Evolutionary conservation across 2,113 vertebrate species (phyloP), one percentile per base, ranked within the genome.

Genomic region (Opisthocomus hoazin): DNA sequence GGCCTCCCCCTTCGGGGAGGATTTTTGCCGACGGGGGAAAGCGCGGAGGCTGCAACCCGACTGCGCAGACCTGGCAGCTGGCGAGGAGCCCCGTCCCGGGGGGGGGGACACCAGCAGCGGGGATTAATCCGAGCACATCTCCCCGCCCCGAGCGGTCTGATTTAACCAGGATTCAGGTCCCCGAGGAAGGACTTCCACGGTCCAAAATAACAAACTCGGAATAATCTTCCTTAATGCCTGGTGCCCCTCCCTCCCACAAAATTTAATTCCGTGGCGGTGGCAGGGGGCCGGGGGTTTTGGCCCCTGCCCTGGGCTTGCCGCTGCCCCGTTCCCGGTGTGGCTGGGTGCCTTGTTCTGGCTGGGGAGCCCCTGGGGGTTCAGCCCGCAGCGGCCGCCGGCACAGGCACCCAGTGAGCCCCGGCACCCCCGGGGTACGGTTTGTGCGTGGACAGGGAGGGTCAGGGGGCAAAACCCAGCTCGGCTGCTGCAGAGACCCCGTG

Each of bases 151-250:
- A 96, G 76, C 56, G 77, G 36, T 89, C 83, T 63, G 24, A 94
- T 96, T 94, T 87, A 61, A 65, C 77, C 78, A n/a, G 91, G 77
- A 87, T 93, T 93, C 81, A 80, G 89, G 68, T 94, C 82, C 84
- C 92, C 2, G 32, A 89, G 93, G 95, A 95, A 76, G 82, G 78
- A 65, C 87, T 93, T 93, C 78, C 20, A 4, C 10, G 3, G 34
- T 76, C 90, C 65, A 56, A 39, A 95, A 96, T 93, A 93, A 90
- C 93, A 71, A 84, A 87, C 79, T 93, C 15, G 0, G 69, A 90
- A 84, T 97, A 94, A 93, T 97, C 96, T 95, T 70, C 87, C 64
- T 81, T 90, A 95, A 88, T 81, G 78, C 88, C 66, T 13, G 68
- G 24, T 58, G 56, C 80, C 78, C 95, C 89, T 82, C 21, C 81